phyloP scores from a whole-genome alignment of 2,113 vertebrate species.

The Montifringilla adamsi region DNA sequence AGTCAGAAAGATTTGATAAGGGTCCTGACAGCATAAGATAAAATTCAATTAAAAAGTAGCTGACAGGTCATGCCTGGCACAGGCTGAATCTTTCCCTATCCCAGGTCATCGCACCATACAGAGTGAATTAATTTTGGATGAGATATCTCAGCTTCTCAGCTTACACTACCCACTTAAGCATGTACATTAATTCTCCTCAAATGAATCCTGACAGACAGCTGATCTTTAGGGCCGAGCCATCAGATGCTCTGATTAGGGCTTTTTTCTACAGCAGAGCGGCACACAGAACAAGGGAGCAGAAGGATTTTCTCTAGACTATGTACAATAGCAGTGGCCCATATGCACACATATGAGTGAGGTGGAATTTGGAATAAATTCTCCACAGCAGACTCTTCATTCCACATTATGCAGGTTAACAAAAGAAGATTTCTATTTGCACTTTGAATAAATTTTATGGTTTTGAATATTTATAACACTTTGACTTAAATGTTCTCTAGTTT shows the following conservation, averaged over 20 bases:
- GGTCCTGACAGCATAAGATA: background rate
- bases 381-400: background rate
- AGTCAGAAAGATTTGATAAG: background rate
- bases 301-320: background rate
- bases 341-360: background rate
- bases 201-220: background rate
- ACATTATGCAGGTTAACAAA: background rate
- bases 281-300: background rate
- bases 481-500: background rate
- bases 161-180: background rate
- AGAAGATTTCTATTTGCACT: background rate
- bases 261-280: background rate
- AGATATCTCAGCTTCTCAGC: background rate
- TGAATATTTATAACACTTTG: background rate
- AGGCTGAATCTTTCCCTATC: background rate
- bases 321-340: background rate
- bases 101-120: background rate
- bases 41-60: constrained; percentile 2
- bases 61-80: background rate
- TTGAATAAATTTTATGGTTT: background rate
- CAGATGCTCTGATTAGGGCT: background rate
- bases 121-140: background rate
- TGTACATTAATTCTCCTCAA: background rate
- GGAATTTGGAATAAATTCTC: background rate
- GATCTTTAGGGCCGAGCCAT: background rate